Evolutionary conservation across 2,888 invertebrate genomes (phyloP).

Genomic region (Melinopterus prodromus): DNA sequence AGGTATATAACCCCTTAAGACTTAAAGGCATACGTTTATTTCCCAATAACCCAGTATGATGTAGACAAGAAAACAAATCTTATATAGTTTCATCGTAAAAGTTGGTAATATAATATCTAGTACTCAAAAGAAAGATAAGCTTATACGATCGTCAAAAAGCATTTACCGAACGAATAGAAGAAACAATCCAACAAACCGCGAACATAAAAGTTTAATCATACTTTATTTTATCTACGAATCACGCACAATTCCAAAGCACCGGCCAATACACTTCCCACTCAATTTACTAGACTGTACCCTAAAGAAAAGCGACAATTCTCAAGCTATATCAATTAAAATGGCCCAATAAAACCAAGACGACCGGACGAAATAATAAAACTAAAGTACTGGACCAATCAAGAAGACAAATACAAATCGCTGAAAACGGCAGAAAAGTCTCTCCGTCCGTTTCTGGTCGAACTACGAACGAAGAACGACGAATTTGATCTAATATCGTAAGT

Average conservation of each 20-base stretch:
- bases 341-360: background rate
- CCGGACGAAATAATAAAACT: background rate
- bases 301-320: background rate
- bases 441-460: background rate
- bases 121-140: too few relatives aligned
- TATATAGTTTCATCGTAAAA: too few relatives aligned
- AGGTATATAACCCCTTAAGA: too few relatives aligned
- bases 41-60: too few relatives aligned
- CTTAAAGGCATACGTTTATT: too few relatives aligned
- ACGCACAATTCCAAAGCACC: background rate
- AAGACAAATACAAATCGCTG: background rate
- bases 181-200: too few relatives aligned
- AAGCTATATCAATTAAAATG: background rate
- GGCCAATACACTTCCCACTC: background rate
- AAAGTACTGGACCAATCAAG: background rate
- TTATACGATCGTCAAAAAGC: too few relatives aligned
- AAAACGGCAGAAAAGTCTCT: background rate
- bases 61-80: too few relatives aligned
- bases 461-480: background rate
- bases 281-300: background rate
- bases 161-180: too few relatives aligned
- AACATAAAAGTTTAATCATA: background rate
- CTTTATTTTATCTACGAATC: background rate
- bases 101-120: too few relatives aligned
- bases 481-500: background rate